A percentile compares a stretch with the other conserved stretches of the same genome.
Conservation (phyloP, 2,888 invertebrate species). For the Strigamia crassipes region DNA sequence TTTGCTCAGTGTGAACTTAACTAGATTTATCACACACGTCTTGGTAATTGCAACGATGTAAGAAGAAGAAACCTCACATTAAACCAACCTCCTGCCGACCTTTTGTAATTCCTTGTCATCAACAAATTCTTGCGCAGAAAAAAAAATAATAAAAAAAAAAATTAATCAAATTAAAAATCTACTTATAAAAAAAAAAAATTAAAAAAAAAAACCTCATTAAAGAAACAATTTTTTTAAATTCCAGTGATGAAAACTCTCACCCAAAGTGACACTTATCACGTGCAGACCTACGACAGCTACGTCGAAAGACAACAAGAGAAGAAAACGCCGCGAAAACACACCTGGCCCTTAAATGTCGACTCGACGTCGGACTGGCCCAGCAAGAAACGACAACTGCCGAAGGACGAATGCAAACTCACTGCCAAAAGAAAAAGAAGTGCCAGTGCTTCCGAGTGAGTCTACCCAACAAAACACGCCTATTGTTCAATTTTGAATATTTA, state of each 20-base stretch:
- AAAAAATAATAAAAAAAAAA: background rate
- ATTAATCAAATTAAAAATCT: background rate
- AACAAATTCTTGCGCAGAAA: background rate
- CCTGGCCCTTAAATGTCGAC: background rate
- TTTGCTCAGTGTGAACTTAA: constrained; percentile 40
- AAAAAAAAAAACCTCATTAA: too few species aligned
- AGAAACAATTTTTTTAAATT: constrained; percentile 2
- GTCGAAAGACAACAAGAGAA: background rate
- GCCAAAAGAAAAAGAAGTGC: constrained; percentile 13
- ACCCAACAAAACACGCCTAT: background rate
- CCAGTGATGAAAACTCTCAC: constrained; percentile 35
- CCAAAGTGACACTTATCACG: constrained; percentile 28
- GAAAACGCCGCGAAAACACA: background rate
- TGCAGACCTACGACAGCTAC: constrained; percentile 1
- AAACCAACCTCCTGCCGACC: constrained; percentile 34
- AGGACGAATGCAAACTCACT: background rate
- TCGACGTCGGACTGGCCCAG: background rate
- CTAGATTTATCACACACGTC: constrained; percentile 40
- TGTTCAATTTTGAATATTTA: background rate
- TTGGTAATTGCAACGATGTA: constrained; percentile 37
- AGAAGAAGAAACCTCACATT: constrained; percentile 28
- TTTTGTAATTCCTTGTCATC: constrained; percentile 31
- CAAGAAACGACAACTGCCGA: background rate
- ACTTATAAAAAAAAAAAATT: background rate
- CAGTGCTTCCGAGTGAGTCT: constrained; percentile 32